Evolutionary conservation across 2,888 invertebrate species (phyloP).

Genomic region (Andrena trimmerana): DNA sequence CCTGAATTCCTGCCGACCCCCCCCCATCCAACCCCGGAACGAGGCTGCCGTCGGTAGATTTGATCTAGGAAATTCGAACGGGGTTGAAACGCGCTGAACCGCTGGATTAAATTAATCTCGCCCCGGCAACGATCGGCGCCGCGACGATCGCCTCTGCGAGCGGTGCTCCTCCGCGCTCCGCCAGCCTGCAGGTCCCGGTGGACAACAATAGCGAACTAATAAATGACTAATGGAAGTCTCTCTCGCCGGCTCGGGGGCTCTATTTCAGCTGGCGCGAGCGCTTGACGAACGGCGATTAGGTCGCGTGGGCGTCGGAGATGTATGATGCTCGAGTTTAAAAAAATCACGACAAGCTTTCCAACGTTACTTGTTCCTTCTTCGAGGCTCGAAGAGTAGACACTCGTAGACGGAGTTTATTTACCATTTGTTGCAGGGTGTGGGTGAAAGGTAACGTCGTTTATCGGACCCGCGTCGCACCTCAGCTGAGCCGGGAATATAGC

Average conservation of each 20-base stretch:
- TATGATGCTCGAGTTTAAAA: background rate
- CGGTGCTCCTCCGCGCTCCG: conserved; percentile 25
- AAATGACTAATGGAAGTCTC: conserved; percentile 51
- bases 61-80: conserved; percentile 67
- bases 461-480: no score
- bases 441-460: no score
- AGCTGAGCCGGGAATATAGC: no score
- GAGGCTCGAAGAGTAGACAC: background rate
- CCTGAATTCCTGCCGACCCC: conserved; percentile 64
- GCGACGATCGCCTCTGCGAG: conserved; percentile 18
- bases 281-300: conserved; percentile 33
- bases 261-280: conserved; percentile 9
- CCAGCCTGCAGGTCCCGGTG: background rate
- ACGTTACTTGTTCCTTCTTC: background rate
- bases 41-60: conserved; percentile 62
- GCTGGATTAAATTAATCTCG: conserved; percentile 63
- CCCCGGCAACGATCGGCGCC: conserved; percentile 53
- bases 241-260: background rate
- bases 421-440: background rate
- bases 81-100: conserved; percentile 57
- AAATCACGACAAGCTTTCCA: background rate
- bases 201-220: conserved; percentile 59
- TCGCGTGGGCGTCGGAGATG: conserved; percentile 16
- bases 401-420: background rate
- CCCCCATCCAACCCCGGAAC: conserved; percentile 17